Conservation (phyloP, 2,113 vertebrate genomes). For the Myxocyprinus asiaticus region DNA sequence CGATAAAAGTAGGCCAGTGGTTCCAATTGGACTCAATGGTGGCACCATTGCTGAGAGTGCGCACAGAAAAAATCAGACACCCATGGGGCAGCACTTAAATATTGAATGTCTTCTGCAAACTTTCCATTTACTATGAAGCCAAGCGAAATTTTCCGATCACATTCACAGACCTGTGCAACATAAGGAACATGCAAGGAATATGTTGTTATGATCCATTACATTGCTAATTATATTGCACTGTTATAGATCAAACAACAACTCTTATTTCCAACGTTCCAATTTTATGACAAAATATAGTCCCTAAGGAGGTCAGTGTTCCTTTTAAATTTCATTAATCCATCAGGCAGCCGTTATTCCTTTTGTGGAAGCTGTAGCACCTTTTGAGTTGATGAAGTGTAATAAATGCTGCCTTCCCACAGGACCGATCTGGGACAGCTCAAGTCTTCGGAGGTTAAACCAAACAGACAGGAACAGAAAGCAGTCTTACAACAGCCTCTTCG, state of each 20-base stretch:
- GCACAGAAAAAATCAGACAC: slow-evolving; percentile 45
- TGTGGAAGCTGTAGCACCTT: slow-evolving; percentile 5
- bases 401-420: slow-evolving; percentile 55
- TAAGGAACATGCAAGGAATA: slow-evolving; percentile 42
- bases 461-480: slow-evolving; percentile 62
- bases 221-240: slow-evolving; percentile 19
- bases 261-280: neutral
- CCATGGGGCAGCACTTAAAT: slow-evolving; percentile 43
- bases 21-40: slow-evolving; percentile 14
- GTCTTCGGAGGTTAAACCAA: slow-evolving; percentile 44
- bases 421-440: slow-evolving; percentile 59
- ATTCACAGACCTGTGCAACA: slow-evolving; percentile 52
- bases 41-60: slow-evolving; percentile 25
- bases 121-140: slow-evolving; percentile 28
- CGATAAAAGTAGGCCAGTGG: slow-evolving; percentile 29
- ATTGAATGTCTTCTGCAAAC: slow-evolving; percentile 44
- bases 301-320: neutral
- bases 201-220: slow-evolving; percentile 14
- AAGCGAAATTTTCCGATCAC: slow-evolving; percentile 27
- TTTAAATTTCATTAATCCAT: neutral
- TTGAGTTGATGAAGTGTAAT: slow-evolving; percentile 19
- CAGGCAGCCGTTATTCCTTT: neutral
- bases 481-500: slow-evolving; percentile 61
- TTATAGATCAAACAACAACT: neutral
- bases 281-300: slow-evolving; percentile 20